Evolutionary conservation across 2,888 invertebrate genomes (phyloP).

Genomic region (Steinernema scapterisci): DNA sequence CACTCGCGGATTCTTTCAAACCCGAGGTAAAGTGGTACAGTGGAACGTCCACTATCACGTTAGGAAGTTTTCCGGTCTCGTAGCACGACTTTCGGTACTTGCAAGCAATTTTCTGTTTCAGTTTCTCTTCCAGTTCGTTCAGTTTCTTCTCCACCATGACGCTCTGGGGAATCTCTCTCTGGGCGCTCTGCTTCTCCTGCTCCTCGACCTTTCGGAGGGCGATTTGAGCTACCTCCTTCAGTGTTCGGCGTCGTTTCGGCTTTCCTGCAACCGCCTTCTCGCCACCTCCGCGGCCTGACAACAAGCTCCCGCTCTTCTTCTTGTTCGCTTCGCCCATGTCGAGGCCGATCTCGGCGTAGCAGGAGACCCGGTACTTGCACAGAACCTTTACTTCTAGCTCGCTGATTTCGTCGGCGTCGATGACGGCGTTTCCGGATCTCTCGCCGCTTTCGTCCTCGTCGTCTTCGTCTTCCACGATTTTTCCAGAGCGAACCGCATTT

Average conservation of each 20-base stretch:
- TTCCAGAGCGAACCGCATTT: neutral
- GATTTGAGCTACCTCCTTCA: slow-evolving; percentile 8
- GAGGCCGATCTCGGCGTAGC: slow-evolving; percentile 52
- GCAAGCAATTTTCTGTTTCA: slow-evolving; percentile 56
- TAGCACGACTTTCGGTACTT: slow-evolving; percentile 65
- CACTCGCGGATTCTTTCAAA: neutral
- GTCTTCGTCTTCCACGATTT: slow-evolving; percentile 6
- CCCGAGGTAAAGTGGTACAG: neutral
- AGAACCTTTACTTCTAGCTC: slow-evolving; percentile 47
- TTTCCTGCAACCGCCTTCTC: neutral
- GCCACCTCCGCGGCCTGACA: neutral
- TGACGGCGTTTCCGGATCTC: neutral
- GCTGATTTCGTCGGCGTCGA: slow-evolving; percentile 38
- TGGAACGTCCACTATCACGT: slow-evolving; percentile 39
- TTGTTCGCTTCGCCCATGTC: slow-evolving; percentile 45
- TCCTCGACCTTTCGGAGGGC: slow-evolving; percentile 32
- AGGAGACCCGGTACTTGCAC: slow-evolving; percentile 57
- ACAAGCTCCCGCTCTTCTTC: slow-evolving; percentile 37
- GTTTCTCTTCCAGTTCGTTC: slow-evolving; percentile 41
- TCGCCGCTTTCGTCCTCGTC: slow-evolving; percentile 10
- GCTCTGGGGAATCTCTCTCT: slow-evolving; percentile 1
- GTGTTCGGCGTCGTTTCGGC: neutral
- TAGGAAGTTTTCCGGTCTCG: slow-evolving; percentile 52
- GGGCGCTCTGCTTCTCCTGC: slow-evolving; percentile 24
- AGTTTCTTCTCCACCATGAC: slow-evolving; percentile 39